Evolutionary conservation across 2,797 vertebrate species (phyloP), one percentile per base, ranked within the genome.

Genomic region (Hydrolagus colliei): DNA sequence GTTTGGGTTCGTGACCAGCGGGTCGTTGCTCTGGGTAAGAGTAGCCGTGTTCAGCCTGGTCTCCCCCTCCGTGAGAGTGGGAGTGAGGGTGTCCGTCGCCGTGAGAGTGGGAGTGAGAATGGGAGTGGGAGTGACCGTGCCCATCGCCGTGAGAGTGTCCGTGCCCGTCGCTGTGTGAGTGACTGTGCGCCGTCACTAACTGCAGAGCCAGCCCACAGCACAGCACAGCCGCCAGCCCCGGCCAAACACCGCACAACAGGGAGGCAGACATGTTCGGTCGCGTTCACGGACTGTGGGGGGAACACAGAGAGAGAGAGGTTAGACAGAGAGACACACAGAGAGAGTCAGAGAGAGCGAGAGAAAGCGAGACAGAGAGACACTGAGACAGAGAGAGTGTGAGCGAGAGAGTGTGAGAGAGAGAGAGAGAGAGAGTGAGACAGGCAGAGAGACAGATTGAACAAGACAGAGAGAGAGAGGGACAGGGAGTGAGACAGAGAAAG

Each of bases 81-180:
- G 80, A 88, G 0, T 92, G 92, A 22, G 84, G 18, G 20, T 93
- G 87, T 0, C 88, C 87, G 88, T 92, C 89, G 0, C 89, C 92
- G 10, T 94, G 93, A 12, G 92, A 91, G 85, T 93, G 93, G 75
- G 91, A 88, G 84, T 94, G 93, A 72, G 90, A 2, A 3, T 75
- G 90, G n/a, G 11, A 2, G 4, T 75, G 90, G n/a, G 11, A 87
- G 87, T 61, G 88, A 35, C 86, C 87, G 13, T 88, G 88, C 59
- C 74, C 72, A 0, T 87, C 88, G 68, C 86, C 89, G 14, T 89
- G 89, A 0, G 85, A 82, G 32, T 91, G 90, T 1, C 88, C 88
- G 10, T 32, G 22, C 20, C 3, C 11, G 27, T 74, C 35, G 9
- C 8, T 1, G 10, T 85, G 85, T 2, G 68, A 72, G 59, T 90